A percentile compares a stretch with the other conserved stretches of the same genome.
phyloP scores from a whole-genome alignment of 2,888 invertebrate genomes.

The Anagyrus pseudococci region DNA sequence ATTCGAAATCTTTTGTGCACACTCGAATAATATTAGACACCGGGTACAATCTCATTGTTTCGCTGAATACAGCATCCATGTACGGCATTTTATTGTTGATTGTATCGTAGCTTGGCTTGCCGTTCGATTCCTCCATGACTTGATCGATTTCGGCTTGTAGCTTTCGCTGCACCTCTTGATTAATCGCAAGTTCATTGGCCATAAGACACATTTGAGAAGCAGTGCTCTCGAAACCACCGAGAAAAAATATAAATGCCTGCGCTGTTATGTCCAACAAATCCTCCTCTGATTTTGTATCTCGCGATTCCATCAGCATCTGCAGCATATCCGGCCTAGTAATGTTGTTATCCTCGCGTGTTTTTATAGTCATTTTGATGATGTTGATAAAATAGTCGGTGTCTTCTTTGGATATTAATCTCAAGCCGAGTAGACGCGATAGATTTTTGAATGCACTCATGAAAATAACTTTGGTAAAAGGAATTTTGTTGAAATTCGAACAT shows the following conservation, averaged over 20 bases:
- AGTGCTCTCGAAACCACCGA: constrained; percentile 54
- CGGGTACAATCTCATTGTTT: constrained; percentile 51
- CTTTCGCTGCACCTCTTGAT: constrained; percentile 47
- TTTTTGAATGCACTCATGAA: neutral
- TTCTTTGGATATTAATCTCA: constrained; percentile 21
- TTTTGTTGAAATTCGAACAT: constrained; percentile 36
- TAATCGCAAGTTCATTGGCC: constrained; percentile 45
- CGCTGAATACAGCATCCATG: constrained; percentile 52
- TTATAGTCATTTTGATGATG: constrained; percentile 32
- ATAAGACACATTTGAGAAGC: constrained; percentile 48
- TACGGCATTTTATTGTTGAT: constrained; percentile 48
- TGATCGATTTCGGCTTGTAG: constrained; percentile 51
- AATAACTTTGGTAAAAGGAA: neutral
- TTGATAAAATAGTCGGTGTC: constrained; percentile 40
- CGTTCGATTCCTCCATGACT: constrained; percentile 37
- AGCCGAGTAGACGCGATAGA: neutral
- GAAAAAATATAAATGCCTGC: constrained; percentile 60
- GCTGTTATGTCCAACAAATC: constrained; percentile 59
- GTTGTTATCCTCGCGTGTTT: constrained; percentile 38
- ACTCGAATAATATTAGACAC: constrained; percentile 63
- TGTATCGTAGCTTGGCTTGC: constrained; percentile 45
- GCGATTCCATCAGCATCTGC: constrained; percentile 50
- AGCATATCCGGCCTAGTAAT: constrained; percentile 49
- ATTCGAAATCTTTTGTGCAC: constrained; percentile 64
- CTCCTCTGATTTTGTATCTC: constrained; percentile 33